Conservation (phyloP, 1,140 invertebrate genomes). For the Hycleus cichorii region DNA sequence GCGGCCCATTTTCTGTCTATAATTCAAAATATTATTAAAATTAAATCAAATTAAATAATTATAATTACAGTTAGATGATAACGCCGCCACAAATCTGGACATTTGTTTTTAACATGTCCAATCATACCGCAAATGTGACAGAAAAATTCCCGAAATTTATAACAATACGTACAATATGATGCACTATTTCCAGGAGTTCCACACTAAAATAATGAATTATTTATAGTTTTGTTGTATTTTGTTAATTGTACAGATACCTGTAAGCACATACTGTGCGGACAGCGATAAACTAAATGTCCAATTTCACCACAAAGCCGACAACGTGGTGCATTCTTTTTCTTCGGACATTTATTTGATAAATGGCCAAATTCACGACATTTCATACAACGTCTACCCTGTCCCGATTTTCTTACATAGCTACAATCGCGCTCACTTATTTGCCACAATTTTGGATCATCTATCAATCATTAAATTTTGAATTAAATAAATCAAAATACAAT, state of each 20-base stretch:
- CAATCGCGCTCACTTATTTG: constrained; percentile 41
- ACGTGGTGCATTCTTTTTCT: constrained; percentile 39
- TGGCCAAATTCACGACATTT: constrained; percentile 52
- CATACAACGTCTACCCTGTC: constrained; percentile 43
- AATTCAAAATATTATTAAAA: constrained; percentile 8
- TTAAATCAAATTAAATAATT: constrained; percentile 4
- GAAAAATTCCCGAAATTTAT: constrained; percentile 42
- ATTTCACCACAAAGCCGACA: constrained; percentile 55
- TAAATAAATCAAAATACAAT: too few species aligned
- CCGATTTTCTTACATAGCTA: constrained; percentile 17
- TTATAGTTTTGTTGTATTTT: not conserved
- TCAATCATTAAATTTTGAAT: not conserved
- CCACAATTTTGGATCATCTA: constrained; percentile 44
- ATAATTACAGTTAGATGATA: constrained; percentile 59
- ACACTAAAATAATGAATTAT: constrained; percentile 46
- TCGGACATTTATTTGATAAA: constrained; percentile 45
- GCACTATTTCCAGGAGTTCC: constrained; percentile 48
- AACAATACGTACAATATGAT: constrained; percentile 56
- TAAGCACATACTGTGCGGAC: constrained; percentile 57
- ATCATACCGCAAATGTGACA: constrained; percentile 52
- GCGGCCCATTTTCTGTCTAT: constrained; percentile 40
- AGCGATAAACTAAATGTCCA: constrained; percentile 54
- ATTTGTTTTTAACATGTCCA: constrained; percentile 51
- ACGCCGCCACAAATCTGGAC: constrained; percentile 61
- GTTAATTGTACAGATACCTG: constrained; percentile 43